phyloP scores from a whole-genome alignment of 2,113 vertebrate genomes.

The Actinemys pallida region DNA sequence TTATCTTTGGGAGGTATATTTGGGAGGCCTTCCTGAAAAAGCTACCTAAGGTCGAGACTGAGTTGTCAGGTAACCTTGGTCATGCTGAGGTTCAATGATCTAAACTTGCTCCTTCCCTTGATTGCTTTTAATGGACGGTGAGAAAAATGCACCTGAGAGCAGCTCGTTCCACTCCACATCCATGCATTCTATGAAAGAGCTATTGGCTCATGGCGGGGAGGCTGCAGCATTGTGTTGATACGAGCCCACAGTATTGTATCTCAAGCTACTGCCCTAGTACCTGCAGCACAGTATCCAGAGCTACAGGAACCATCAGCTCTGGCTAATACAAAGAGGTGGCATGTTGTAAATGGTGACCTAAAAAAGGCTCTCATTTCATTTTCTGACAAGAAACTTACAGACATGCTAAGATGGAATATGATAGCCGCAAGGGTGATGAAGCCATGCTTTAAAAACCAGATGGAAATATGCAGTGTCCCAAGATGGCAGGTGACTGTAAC shows the following conservation, averaged over 20 bases:
- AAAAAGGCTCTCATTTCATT: background rate
- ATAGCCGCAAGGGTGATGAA: background rate
- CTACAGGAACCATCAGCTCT: background rate
- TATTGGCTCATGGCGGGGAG: background rate
- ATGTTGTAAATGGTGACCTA: background rate
- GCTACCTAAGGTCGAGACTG: background rate
- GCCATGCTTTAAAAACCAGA: background rate
- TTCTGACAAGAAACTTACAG: background rate
- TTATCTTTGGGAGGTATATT: background rate
- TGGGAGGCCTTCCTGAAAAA: background rate
- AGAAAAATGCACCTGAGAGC: background rate
- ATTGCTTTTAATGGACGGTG: background rate
- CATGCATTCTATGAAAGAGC: background rate
- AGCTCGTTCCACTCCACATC: background rate
- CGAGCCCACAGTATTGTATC: background rate
- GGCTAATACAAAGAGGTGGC: background rate
- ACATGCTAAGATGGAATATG: background rate
- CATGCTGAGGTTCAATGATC: background rate
- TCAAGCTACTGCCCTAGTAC: background rate
- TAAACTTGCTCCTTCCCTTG: background rate
- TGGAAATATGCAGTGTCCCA: background rate
- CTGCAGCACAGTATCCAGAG: background rate
- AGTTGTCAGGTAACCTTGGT: background rate
- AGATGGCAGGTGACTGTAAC: background rate
- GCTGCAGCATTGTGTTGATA: background rate